A percentile compares a stretch with the other conserved stretches of the same genome.
Evolutionary conservation across 2,888 invertebrate genomes (phyloP).

Genomic region (Lysandra bellargus): DNA sequence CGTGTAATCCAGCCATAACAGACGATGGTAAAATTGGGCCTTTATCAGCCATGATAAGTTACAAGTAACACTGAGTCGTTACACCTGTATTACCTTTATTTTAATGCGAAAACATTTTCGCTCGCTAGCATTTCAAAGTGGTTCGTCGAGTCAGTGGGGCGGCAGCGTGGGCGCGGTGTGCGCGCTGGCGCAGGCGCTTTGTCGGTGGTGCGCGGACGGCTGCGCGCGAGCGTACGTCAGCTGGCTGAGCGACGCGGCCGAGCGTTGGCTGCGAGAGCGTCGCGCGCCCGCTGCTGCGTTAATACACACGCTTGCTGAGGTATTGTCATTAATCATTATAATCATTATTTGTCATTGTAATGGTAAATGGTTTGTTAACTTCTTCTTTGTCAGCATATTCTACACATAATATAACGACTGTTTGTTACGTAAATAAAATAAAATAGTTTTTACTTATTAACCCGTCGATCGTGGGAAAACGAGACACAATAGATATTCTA

Average conservation of each 20-base stretch:
- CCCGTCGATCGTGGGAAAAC: no score
- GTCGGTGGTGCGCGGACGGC: conserved; percentile 81
- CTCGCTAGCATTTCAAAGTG: conserved; percentile 56
- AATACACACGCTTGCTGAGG: conserved; percentile 89
- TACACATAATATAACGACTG: no score
- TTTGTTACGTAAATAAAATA: no score
- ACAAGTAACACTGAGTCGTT: not conserved
- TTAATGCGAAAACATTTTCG: not conserved
- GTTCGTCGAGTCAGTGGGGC: conserved; percentile 46
- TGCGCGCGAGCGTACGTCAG: conserved; percentile 84
- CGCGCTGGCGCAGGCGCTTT: conserved; percentile 89
- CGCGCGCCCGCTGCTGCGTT: conserved; percentile 67
- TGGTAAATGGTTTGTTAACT: no score
- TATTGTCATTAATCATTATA: conserved; percentile 51
- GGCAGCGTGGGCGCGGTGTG: conserved; percentile 83
- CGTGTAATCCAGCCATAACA: no score
- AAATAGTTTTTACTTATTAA: no score
- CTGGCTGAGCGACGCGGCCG: conserved; percentile 85
- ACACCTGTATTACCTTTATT: not conserved
- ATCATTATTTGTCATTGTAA: no score
- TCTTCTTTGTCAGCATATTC: no score
- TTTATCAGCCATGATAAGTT: no score
- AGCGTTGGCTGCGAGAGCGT: conserved; percentile 65
- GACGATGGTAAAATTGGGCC: no score
- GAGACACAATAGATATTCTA: no score